Evolutionary conservation across 2,113 vertebrate species (phyloP).

Genomic region (Typhlomys cinereus): DNA sequence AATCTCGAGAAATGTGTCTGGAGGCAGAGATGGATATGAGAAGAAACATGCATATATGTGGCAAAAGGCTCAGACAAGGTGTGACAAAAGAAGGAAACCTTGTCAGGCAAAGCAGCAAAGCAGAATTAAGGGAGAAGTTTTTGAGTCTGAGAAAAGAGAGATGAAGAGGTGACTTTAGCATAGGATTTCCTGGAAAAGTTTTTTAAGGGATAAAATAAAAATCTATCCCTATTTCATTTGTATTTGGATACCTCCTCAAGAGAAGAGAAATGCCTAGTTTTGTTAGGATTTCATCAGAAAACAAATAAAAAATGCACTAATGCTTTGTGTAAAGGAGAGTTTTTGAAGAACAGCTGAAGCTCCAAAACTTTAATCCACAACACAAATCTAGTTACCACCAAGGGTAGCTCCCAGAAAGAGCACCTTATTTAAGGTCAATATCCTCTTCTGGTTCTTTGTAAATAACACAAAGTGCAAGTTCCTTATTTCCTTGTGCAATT

Average conservation of each 20-base stretch:
- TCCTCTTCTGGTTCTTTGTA: not conserved
- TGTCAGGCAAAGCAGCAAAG: accelerated
- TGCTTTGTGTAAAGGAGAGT: too few relatives aligned
- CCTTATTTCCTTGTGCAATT: not conserved
- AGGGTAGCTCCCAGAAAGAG: not conserved
- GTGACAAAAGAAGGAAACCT: not conserved
- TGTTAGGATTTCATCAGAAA: not conserved
- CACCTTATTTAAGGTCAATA: not conserved
- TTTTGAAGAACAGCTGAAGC: not conserved
- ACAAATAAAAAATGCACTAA: not conserved
- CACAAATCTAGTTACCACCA: not conserved
- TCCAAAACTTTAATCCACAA: not conserved
- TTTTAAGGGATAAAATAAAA: not conserved
- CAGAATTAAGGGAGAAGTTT: not conserved
- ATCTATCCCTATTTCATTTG: not conserved
- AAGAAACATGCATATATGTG: not conserved
- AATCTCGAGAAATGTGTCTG: not conserved
- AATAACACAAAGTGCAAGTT: not conserved
- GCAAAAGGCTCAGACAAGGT: not conserved
- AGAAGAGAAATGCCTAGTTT: not conserved
- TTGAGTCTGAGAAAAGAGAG: too few relatives aligned
- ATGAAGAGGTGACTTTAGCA: too few relatives aligned
- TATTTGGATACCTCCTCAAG: not conserved
- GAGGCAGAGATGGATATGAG: not conserved
- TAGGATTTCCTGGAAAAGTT: not conserved